Evolutionary conservation across 2,888 invertebrate genomes (phyloP).

Genomic region (Argynnis bischoffii): DNA sequence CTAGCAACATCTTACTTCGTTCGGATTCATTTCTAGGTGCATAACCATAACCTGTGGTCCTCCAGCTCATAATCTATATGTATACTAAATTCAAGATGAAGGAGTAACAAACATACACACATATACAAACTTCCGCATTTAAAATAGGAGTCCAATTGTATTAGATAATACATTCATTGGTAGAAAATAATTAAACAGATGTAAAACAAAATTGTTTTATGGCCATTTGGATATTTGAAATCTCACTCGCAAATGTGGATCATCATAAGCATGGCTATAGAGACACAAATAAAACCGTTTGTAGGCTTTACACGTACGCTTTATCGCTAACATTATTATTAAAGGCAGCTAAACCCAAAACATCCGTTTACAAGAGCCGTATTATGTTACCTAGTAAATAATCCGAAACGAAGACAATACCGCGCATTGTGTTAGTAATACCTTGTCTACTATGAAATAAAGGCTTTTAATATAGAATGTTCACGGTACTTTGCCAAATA

Average conservation of each 20-base stretch:
- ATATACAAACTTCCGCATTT: too few relatives aligned
- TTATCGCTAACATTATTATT: constrained; percentile 37
- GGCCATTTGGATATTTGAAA: constrained; percentile 11
- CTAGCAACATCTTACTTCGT: too few relatives aligned
- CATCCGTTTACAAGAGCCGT: constrained; percentile 34
- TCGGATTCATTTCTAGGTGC: too few relatives aligned
- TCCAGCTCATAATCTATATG: too few relatives aligned
- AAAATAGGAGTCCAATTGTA: neutral
- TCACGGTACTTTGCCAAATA: constrained; percentile 4
- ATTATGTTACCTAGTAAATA: constrained; percentile 37
- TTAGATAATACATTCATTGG: neutral
- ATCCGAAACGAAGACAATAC: constrained; percentile 34
- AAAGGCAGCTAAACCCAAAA: constrained; percentile 34
- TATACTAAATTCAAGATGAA: too few relatives aligned
- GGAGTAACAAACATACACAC: too few relatives aligned
- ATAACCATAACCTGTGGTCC: too few relatives aligned
- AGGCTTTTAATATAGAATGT: constrained; percentile 18
- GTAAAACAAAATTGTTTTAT: constrained; percentile 21
- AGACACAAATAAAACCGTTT: constrained; percentile 29
- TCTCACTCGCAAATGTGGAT: constrained; percentile 20
- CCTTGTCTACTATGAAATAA: constrained; percentile 23
- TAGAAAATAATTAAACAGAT: constrained; percentile 1
- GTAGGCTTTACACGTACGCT: constrained; percentile 37
- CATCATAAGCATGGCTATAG: constrained; percentile 19
- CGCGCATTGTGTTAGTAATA: constrained; percentile 27